Evolutionary conservation across 2,888 invertebrate species (phyloP), one percentile per base, ranked within the genome.

Genomic region (Lochmaea crataegi): DNA sequence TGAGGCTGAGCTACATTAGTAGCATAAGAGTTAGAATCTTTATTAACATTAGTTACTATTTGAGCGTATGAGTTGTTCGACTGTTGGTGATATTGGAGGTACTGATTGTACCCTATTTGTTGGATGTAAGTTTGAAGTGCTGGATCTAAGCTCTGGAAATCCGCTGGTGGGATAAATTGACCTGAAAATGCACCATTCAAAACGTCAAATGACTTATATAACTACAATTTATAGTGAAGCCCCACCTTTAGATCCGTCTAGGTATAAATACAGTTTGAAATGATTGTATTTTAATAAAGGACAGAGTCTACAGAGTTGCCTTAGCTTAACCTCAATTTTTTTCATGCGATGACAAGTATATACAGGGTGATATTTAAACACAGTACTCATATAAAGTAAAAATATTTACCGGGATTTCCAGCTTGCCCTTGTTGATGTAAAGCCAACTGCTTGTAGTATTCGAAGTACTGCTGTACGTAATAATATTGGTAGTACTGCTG

Each of bases 401-500:
- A 32, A 60, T 60, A 26, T 75, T 75, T 74, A 80, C 82, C 81
- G 66, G 80, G 77, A 74, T 80, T 79, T 2, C 78, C 79, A 12
- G 79, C 82, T 18, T 76, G 76, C 2, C 74, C 77, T 58, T 82
- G 81, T 67, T 82, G 80, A 75, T 79, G 81, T 58, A 85, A 81
- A 12, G 84, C 83, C 77, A 85, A 72, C 73, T 86, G 86, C 77
- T 85, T 85, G 78, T 85, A 87, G 76, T 86, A 86, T 75, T 86
- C 86, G 71, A 86, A 86, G 75, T 86, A 87, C 74, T 86, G 86
- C 71, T 82, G 82, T 26, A 84, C 80, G 77, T 85, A 85, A 77
- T 86, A 86, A 76, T 86, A 86, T 77, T 86, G 86, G 75, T 86
- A 86, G 77, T 86, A 86, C 76, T 86, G 85, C 72, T 85, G 84